These are phyloP conservation scores for Lycia hirtaria DNA, from an alignment of 2,888 invertebrate genomes.

Conservation along the genomic window DNA sequence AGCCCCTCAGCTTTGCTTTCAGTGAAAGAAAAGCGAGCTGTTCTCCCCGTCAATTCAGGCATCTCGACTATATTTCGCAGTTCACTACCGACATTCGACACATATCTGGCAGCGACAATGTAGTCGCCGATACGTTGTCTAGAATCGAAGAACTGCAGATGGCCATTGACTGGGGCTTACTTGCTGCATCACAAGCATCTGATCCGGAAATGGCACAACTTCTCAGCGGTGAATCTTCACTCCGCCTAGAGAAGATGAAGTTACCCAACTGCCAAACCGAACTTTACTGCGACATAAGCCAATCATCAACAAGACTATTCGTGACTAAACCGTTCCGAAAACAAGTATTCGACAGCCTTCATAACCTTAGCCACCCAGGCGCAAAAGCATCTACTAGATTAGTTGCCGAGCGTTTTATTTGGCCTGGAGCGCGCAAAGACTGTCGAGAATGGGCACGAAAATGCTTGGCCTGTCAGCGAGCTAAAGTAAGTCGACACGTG, in stretches of 20 bases:
- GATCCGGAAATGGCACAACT: slow-evolving; percentile 32
- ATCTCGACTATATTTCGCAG: slow-evolving; percentile 40
- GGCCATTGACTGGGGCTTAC: slow-evolving; percentile 21
- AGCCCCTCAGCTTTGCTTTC: slow-evolving; percentile 53
- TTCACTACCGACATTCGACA: slow-evolving; percentile 40
- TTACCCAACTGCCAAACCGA: slow-evolving; percentile 22
- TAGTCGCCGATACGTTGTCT: slow-evolving; percentile 48
- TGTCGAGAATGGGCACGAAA: slow-evolving; percentile 48
- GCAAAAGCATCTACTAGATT: slow-evolving; percentile 41
- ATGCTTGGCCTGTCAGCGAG: slow-evolving; percentile 54
- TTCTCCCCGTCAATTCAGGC: slow-evolving; percentile 41
- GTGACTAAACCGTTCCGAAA: slow-evolving; percentile 33
- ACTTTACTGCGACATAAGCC: slow-evolving; percentile 43
- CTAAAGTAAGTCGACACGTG: slow-evolving; percentile 53
- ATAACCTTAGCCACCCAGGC: slow-evolving; percentile 42
- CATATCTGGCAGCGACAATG: slow-evolving; percentile 40
- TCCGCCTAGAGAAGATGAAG: slow-evolving; percentile 31
- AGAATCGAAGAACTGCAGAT: slow-evolving; percentile 38
- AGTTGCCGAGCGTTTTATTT: slow-evolving; percentile 54
- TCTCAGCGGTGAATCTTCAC: slow-evolving; percentile 29
- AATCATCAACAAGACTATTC: slow-evolving; percentile 38
- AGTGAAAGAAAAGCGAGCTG: slow-evolving; percentile 41
- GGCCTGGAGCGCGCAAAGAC: slow-evolving; percentile 55
- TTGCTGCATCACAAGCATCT: slow-evolving; percentile 32
- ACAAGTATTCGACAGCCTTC: slow-evolving; percentile 43